Evolutionary conservation across 1,140 invertebrate species (phyloP).

Genomic region (Tenebrio molitor): DNA sequence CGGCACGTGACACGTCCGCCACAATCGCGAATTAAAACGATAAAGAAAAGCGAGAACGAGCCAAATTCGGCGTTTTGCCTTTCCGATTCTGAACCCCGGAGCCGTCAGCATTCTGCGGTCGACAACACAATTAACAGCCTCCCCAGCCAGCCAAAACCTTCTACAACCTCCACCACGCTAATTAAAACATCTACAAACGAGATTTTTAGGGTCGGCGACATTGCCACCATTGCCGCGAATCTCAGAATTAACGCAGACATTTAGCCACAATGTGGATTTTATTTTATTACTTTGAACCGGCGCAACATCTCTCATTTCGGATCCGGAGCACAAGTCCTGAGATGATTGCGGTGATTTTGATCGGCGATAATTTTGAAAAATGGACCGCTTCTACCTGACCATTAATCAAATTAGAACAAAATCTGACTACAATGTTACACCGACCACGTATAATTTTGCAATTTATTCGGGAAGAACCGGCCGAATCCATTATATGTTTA

Average conservation of each 20-base stretch:
- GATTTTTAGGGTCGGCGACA: constrained; percentile 49
- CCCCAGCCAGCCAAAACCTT: constrained; percentile 33
- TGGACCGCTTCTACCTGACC: background rate
- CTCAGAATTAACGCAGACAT: constrained; percentile 28
- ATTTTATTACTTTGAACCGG: constrained; percentile 3
- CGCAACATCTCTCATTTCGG: background rate
- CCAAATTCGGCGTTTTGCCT: constrained; percentile 4
- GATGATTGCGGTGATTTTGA: no score
- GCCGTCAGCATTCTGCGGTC: constrained; percentile 45
- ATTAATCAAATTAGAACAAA: constrained; percentile 22
- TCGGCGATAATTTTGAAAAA: no score
- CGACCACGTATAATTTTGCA: constrained; percentile 46
- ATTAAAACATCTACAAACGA: constrained; percentile 51
- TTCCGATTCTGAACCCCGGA: constrained; percentile 17
- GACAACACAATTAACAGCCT: constrained; percentile 49
- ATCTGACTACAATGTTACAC: constrained; percentile 24
- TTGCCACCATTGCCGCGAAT: constrained; percentile 25
- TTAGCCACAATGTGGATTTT: constrained; percentile 16
- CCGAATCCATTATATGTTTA: constrained; percentile 39
- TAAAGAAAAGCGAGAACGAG: constrained; percentile 1
- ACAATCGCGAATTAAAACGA: no score
- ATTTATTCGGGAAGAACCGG: constrained; percentile 50
- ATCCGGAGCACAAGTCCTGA: background rate
- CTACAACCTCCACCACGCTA: constrained; percentile 45
- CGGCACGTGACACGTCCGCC: no score